These are phyloP conservation scores for Darwinula stevensoni DNA, from an alignment of 2,888 invertebrate genomes.

Conservation along the genomic window DNA sequence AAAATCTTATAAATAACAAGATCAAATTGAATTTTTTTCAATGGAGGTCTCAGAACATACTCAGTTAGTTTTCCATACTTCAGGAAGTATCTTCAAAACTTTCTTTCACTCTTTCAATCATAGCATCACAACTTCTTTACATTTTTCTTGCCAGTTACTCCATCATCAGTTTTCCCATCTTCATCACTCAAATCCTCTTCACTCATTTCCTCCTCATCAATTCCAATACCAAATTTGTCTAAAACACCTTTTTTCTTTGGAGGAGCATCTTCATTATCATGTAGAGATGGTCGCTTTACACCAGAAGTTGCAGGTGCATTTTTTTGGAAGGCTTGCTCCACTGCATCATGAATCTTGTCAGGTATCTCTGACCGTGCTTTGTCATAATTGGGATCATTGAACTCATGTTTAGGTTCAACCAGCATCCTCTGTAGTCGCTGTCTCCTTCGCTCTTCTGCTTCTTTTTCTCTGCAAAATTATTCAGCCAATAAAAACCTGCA, in stretches of 20 bases:
- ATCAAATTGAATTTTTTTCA: no score
- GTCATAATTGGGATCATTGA: constrained; percentile 50
- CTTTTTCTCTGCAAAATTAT: constrained; percentile 26
- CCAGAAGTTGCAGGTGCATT: background rate
- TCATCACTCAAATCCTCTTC: background rate
- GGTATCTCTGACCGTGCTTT: constrained; percentile 39
- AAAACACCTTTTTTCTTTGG: no score
- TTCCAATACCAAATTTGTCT: constrained; percentile 1
- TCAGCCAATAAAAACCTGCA: no score
- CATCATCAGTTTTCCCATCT: background rate
- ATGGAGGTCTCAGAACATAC: no score
- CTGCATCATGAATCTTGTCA: constrained; percentile 51
- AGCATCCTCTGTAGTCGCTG: constrained; percentile 32
- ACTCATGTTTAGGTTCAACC: constrained; percentile 35
- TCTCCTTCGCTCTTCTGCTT: constrained; percentile 42
- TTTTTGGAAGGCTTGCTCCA: constrained; percentile 34
- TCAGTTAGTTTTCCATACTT: no score
- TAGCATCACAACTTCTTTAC: background rate
- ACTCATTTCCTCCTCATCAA: constrained; percentile 3
- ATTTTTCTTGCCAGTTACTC: background rate
- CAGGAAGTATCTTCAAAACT: no score
- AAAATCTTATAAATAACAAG: no score
- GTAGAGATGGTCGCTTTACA: no score
- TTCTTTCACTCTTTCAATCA: no score
- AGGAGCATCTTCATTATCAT: no score